A percentile compares a stretch with the other conserved stretches of the same genome.
Evolutionary conservation across 2,797 vertebrate genomes (phyloP).

Genomic region (Spinus pinus): DNA sequence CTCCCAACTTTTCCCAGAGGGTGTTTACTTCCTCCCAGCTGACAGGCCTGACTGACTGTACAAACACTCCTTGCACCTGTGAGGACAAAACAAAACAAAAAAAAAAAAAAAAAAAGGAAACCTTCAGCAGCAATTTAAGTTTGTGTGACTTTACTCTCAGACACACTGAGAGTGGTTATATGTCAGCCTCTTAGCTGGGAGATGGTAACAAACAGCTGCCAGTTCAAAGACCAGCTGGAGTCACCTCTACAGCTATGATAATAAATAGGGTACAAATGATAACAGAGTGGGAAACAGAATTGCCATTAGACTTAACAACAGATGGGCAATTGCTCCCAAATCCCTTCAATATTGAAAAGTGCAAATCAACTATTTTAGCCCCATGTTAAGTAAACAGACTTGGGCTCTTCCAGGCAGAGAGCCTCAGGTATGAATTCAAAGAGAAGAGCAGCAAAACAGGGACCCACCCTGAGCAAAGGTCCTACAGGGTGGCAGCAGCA

Average conservation of each 20-base stretch:
- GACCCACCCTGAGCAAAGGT: neutral
- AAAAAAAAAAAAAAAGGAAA: neutral
- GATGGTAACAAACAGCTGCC: neutral
- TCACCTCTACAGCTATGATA: neutral
- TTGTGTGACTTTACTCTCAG: neutral
- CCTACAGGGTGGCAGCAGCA: neutral
- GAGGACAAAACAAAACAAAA: neutral
- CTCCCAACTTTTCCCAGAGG: neutral
- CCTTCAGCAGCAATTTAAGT: neutral
- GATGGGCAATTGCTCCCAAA: neutral
- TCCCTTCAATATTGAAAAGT: neutral
- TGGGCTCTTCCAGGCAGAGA: neutral
- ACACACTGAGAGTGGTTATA: neutral
- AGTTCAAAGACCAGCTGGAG: neutral
- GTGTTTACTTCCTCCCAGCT: slow-evolving; percentile 13
- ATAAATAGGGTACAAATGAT: neutral
- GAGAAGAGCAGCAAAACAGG: neutral
- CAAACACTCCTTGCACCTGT: neutral
- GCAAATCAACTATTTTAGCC: neutral
- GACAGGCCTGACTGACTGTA: neutral
- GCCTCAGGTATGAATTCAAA: neutral
- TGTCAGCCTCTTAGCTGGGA: neutral
- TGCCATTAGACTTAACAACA: neutral
- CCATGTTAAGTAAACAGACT: neutral
- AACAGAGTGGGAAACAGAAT: neutral